phyloP scores from a whole-genome alignment of 2,888 invertebrate genomes.

The Dryobotodes eremita region DNA sequence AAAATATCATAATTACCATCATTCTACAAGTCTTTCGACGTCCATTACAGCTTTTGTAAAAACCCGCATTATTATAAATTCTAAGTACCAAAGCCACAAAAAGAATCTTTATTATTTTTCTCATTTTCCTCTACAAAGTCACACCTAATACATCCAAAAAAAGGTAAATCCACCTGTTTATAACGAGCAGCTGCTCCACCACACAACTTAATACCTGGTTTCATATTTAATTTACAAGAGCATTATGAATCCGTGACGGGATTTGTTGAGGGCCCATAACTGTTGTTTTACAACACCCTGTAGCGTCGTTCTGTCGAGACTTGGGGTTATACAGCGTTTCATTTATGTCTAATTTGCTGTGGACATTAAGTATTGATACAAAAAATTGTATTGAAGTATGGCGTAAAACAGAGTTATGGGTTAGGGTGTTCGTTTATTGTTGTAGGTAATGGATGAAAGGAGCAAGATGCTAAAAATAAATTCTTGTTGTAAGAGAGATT shows the following conservation, averaged over 20 bases:
- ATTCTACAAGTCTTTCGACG: neutral
- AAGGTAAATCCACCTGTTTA: constrained; percentile 58
- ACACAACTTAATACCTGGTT: constrained; percentile 66
- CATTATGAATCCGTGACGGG: constrained; percentile 73
- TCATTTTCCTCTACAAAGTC: constrained; percentile 44
- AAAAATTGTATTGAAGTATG: constrained; percentile 54
- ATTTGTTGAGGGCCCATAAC: constrained; percentile 73
- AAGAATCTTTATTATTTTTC: constrained; percentile 38
- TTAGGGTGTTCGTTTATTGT: constrained; percentile 33
- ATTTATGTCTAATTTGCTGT: constrained; percentile 80
- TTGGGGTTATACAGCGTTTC: constrained; percentile 76
- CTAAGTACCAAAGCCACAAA: constrained; percentile 22
- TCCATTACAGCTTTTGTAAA: neutral
- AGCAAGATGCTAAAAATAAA: neutral
- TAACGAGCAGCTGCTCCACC: constrained; percentile 61
- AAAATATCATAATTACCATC: neutral
- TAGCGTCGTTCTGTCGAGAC: constrained; percentile 73
- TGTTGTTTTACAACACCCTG: constrained; percentile 80
- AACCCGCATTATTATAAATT: neutral
- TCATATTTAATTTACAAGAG: constrained; percentile 79
- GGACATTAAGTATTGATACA: constrained; percentile 73
- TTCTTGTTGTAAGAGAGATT: neutral
- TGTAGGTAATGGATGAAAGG: neutral
- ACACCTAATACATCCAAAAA: constrained; percentile 48
- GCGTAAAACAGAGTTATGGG: constrained; percentile 37